Evolutionary conservation across 2,888 invertebrate species (phyloP).

Genomic region (Bombyx huttoni): DNA sequence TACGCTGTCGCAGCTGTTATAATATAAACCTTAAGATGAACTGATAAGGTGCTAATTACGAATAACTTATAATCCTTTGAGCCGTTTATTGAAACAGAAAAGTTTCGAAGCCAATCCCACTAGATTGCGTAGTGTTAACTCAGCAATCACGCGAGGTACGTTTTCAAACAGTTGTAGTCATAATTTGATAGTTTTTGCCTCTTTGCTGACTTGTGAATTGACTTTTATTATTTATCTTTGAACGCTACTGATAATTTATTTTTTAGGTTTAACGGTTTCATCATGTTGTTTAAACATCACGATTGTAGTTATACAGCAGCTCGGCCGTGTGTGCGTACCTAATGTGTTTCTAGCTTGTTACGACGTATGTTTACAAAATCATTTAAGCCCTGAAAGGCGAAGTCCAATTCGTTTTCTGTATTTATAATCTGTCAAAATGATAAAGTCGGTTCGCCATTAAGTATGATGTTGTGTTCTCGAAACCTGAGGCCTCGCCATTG

Average conservation of each 20-base stretch:
- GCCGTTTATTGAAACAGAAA: conserved; percentile 38
- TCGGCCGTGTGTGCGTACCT: conserved; percentile 15
- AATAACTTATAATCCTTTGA: conserved; percentile 15
- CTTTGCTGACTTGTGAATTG: conserved; percentile 53
- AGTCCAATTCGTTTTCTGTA: conserved; percentile 10
- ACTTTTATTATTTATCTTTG: conserved; percentile 61
- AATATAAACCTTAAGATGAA: conserved; percentile 32
- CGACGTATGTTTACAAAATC: conserved; percentile 17
- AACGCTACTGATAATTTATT: conserved; percentile 52
- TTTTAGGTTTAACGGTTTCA: conserved; percentile 65
- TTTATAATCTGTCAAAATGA: conserved; percentile 19
- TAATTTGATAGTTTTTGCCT: conserved; percentile 62
- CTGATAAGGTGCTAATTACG: conserved; percentile 29
- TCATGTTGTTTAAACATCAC: conserved; percentile 56
- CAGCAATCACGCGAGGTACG: conserved; percentile 55
- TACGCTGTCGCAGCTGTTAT: conserved; percentile 11
- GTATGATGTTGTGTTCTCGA: conserved; percentile 24
- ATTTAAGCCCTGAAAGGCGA: conserved; percentile 18
- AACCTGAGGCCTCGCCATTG: conserved; percentile 26
- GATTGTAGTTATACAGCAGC: conserved; percentile 25
- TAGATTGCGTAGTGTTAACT: conserved; percentile 54
- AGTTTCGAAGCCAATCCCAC: conserved; percentile 45
- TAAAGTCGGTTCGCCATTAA: conserved; percentile 26
- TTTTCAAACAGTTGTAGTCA: conserved; percentile 61
- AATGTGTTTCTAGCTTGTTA: conserved; percentile 27